phyloP scores from a whole-genome alignment of 2,888 invertebrate species.

The Proisotoma minuta region DNA sequence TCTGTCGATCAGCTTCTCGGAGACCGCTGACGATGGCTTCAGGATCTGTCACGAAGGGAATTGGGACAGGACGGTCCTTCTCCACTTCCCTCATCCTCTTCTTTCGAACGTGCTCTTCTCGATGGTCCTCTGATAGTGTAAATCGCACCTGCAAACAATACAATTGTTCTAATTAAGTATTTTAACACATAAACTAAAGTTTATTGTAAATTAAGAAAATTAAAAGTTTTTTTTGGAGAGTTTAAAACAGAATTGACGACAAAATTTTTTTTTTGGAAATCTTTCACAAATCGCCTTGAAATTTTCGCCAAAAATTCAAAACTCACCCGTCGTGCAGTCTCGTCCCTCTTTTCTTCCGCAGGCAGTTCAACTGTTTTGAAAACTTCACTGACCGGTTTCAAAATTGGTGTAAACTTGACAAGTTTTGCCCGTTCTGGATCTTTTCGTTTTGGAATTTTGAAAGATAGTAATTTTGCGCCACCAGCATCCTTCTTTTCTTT shows the following conservation, averaged over 20 bases:
- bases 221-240: no score
- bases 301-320: no score
- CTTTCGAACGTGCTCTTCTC: not conserved
- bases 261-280: no score
- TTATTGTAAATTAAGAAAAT: no score
- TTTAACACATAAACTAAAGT: no score
- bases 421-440: not conserved
- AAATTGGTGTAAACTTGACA: not conserved
- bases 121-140: not conserved
- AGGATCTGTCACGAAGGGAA: not conserved
- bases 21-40: not conserved
- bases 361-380: not conserved
- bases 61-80: not conserved
- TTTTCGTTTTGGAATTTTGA: conserved; percentile 1
- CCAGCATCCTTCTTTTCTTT: no score
- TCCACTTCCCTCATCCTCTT: not conserved
- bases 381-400: not conserved
- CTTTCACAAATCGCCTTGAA: no score
- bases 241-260: no score
- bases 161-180: not conserved
- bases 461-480: no score
- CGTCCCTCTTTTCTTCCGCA: not conserved
- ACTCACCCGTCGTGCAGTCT: not conserved
- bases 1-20: not conserved
- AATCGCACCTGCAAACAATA: not conserved